Percentiles rank a stretch among this genome's conserved stretches.
Evolutionary conservation across 2,113 vertebrate species (phyloP).

Genomic region (Festucalex cinctus): DNA sequence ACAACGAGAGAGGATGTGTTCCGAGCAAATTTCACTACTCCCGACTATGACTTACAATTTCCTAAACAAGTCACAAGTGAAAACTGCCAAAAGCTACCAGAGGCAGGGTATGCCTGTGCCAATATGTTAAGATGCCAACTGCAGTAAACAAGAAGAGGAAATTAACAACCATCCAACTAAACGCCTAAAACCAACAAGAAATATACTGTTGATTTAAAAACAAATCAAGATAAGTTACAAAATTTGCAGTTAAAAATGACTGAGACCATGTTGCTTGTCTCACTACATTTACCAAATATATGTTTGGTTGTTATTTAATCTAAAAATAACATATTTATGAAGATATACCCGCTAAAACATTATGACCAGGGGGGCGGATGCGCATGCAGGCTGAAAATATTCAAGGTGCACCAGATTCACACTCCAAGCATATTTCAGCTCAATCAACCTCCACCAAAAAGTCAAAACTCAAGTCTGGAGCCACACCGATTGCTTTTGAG

Average conservation of each 20-base stretch:
- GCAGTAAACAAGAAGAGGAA: slow-evolving; percentile 3
- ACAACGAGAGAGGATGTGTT: not conserved
- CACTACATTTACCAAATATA: not conserved
- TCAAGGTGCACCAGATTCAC: too few relatives aligned
- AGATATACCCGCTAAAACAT: not conserved
- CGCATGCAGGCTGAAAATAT: too few relatives aligned
- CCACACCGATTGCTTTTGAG: too few relatives aligned
- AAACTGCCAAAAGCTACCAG: not conserved
- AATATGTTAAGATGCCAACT: not conserved
- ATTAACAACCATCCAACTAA: not conserved
- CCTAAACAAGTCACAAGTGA: not conserved
- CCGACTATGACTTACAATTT: not conserved
- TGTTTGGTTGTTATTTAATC: not conserved
- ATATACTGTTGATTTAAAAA: not conserved
- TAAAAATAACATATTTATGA: not conserved
- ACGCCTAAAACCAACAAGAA: not conserved
- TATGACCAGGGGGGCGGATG: too few relatives aligned
- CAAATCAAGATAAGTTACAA: not conserved
- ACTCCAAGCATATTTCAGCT: too few relatives aligned
- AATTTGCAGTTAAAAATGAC: not conserved
- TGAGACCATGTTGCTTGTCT: not conserved
- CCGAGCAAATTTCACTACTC: slow-evolving; percentile 10
- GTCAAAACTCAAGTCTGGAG: too few relatives aligned
- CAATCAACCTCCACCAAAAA: too few relatives aligned
- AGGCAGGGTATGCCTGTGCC: not conserved